Conservation (phyloP, 2,113 vertebrate species). For the Cavia porcellus region DNA sequence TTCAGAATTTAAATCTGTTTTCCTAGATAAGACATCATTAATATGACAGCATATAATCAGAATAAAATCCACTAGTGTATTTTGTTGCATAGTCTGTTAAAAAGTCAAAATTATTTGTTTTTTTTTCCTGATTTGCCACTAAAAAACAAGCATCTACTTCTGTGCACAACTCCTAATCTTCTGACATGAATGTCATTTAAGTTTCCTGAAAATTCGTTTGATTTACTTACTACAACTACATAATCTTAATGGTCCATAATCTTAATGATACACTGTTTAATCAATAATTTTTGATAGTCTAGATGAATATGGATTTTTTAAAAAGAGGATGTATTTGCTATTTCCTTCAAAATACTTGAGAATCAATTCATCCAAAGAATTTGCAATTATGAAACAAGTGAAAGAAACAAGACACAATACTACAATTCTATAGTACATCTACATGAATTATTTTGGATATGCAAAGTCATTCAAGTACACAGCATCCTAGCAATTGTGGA, state of each 20-base stretch:
- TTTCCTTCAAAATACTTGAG: neutral
- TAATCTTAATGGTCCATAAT: neutral
- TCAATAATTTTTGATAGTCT: neutral
- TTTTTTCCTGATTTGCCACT: neutral
- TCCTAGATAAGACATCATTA: neutral
- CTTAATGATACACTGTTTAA: neutral
- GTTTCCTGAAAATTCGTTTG: neutral
- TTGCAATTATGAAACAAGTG: neutral
- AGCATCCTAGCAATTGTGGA: neutral
- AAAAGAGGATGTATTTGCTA: neutral
- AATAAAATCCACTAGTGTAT: neutral
- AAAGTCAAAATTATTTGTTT: neutral
- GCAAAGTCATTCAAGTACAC: neutral
- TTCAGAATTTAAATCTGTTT: neutral
- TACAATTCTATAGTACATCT: neutral
- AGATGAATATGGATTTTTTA: neutral
- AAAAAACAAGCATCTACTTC: neutral
- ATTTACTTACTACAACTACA: neutral
- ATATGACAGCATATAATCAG: neutral
- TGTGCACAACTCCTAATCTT: neutral
- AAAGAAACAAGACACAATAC: neutral
- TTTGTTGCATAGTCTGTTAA: neutral
- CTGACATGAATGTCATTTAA: neutral
- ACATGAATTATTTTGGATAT: neutral
- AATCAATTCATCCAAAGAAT: neutral